A percentile compares a stretch with the other conserved stretches of the same genome.
phyloP scores from a whole-genome alignment of 2,797 vertebrate genomes.

The Diplodus sargus region DNA sequence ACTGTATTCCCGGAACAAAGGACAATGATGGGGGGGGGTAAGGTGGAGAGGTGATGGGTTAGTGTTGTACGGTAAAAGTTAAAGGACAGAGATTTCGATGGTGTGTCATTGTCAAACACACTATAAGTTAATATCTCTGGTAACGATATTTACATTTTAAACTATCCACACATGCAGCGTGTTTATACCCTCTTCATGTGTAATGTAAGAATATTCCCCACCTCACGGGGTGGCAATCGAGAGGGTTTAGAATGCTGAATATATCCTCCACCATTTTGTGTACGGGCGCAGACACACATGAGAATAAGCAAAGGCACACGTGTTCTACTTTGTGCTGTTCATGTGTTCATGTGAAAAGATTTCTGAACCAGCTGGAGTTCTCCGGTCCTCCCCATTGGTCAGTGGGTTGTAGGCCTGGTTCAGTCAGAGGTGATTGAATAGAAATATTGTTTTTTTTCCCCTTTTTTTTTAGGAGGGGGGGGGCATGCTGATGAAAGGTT shows the following conservation, averaged over 20 bases:
- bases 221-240: neutral
- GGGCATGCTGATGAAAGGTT: conserved; percentile 98
- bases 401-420: conserved; percentile 77
- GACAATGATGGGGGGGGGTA: conserved; percentile 75
- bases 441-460: conserved; percentile 95
- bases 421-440: conserved; percentile 94
- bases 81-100: conserved; percentile 61
- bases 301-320: conserved; percentile 23
- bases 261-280: conserved; percentile 27
- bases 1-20: conserved; percentile 89
- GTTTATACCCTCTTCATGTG: neutral
- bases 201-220: conserved; percentile 15
- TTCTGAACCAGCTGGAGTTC: conserved; percentile 68
- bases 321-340: conserved; percentile 46
- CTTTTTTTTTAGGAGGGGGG: conserved; percentile 27
- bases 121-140: conserved; percentile 1
- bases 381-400: conserved; percentile 74
- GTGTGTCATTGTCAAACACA: conserved; percentile 29
- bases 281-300: neutral
- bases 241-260: conserved; percentile 14
- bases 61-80: conserved; percentile 70
- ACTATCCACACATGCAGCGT: neutral
- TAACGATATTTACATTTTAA: conserved; percentile 3
- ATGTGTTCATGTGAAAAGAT: conserved; percentile 50
- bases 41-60: conserved; percentile 56